These are phyloP conservation scores for Rhabdomys pumilio DNA, from an alignment of 2,797 vertebrate species.

Conservation along the genomic window DNA sequence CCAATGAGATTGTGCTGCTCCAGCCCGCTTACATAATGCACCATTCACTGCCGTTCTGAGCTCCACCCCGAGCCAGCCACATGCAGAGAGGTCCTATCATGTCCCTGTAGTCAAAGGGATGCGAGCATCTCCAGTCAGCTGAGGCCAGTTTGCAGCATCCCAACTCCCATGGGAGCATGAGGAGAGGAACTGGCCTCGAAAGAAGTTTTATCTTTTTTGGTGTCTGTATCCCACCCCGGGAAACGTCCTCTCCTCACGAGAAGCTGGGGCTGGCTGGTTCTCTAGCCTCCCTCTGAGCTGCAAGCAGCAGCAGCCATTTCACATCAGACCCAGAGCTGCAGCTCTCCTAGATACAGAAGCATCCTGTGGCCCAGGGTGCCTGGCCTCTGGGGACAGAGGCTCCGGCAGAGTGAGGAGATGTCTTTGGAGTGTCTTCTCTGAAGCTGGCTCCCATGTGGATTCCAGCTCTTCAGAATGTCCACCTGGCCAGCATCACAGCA, in stretches of 20 bases:
- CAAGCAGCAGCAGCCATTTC: background rate
- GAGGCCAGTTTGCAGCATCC: background rate
- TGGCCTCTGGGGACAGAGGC: background rate
- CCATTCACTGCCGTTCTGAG: background rate
- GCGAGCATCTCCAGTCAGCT: background rate
- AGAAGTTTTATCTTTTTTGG: background rate
- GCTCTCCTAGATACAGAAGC: background rate
- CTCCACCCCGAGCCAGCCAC: background rate
- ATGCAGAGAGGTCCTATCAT: background rate
- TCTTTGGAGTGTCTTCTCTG: background rate
- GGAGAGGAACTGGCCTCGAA: background rate
- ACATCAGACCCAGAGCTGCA: rapidly evolving
- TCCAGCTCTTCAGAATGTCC: background rate
- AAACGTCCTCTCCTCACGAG: background rate
- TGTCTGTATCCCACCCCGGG: background rate
- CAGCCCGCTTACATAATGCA: background rate
- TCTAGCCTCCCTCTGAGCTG: background rate
- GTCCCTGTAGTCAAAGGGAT: background rate
- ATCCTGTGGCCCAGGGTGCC: background rate
- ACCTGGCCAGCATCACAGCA: background rate
- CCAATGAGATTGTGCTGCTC: background rate
- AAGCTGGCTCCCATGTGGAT: background rate
- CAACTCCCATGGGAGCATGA: background rate
- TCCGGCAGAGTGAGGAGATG: background rate
- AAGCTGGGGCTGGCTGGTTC: background rate